Percentiles rank a stretch among this genome's conserved stretches.
These are phyloP conservation scores for Drosophila asahinai DNA, from an alignment of 1,140 invertebrate species.

Conservation along the genomic window DNA sequence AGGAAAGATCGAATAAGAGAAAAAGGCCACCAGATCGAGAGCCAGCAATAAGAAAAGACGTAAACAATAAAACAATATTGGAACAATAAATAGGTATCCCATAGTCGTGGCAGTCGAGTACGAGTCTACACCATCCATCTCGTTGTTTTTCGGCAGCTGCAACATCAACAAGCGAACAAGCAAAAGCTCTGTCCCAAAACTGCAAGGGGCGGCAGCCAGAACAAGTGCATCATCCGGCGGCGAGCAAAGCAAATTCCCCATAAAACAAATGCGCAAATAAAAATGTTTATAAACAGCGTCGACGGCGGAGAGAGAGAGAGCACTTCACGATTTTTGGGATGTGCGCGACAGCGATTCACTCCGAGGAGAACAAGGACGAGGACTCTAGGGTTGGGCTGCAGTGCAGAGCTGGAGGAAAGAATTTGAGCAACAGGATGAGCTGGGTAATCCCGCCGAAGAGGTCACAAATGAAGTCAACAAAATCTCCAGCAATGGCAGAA, in stretches of 20 bases:
- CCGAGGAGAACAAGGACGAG: background rate
- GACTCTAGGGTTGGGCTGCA: background rate
- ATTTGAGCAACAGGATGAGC: slow-evolving; percentile 19
- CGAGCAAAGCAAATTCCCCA: slow-evolving; percentile 50
- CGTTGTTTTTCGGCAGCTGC: slow-evolving; percentile 17
- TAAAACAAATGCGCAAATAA: slow-evolving; percentile 57
- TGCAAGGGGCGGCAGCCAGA: slow-evolving; percentile 14
- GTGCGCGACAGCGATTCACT: slow-evolving; percentile 42
- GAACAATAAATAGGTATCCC: background rate
- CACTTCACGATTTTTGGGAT: slow-evolving; percentile 45
- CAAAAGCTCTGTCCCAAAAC: slow-evolving; percentile 26
- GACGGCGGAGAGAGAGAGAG: slow-evolving; percentile 14
- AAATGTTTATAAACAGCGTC: slow-evolving; percentile 55
- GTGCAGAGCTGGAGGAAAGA: background rate
- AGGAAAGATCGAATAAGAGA: too few species aligned
- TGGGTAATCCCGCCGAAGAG: slow-evolving; percentile 13
- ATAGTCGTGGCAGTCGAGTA: background rate
- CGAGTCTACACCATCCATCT: background rate
- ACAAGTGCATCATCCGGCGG: slow-evolving; percentile 52
- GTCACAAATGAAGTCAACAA: slow-evolving; percentile 30
- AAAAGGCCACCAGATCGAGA: too few species aligned
- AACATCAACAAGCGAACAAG: slow-evolving; percentile 43
- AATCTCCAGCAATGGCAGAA: slow-evolving; percentile 8
- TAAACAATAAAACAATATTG: too few species aligned
- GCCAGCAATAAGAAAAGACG: background rate